Evolutionary conservation across 2,797 vertebrate genomes (phyloP).

Genomic region (Eutrigla gurnardus): DNA sequence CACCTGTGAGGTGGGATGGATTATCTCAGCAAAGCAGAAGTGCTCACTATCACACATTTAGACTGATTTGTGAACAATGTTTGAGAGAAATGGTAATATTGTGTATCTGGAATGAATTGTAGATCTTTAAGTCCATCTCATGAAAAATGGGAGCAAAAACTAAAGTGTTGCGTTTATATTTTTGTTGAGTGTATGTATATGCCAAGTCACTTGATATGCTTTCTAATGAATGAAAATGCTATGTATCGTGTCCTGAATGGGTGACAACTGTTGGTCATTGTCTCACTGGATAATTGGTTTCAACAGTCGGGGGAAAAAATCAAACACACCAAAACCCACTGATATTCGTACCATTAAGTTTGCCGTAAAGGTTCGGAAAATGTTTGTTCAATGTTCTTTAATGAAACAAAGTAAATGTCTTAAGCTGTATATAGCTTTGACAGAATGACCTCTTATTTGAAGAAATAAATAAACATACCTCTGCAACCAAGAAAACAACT

Average conservation of each 20-base stretch:
- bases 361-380: background rate
- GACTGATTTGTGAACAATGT: no score
- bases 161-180: no score
- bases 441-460: slow-evolving; percentile 24
- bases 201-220: background rate
- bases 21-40: no score
- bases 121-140: no score
- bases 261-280: background rate
- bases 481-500: slow-evolving; percentile 51
- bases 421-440: slow-evolving; percentile 20
- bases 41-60: no score
- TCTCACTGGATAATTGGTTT: slow-evolving; percentile 5
- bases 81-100: no score
- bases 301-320: background rate
- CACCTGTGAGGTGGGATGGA: no score
- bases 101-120: no score
- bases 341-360: background rate
- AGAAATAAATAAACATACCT: slow-evolving; percentile 36
- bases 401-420: slow-evolving; percentile 3
- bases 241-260: background rate
- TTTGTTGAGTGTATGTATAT: no score
- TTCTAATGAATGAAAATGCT: background rate
- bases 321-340: background rate
- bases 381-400: background rate
- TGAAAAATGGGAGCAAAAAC: no score